phyloP scores from a whole-genome alignment of 2,113 vertebrate genomes.

The Nothocercus julius region DNA sequence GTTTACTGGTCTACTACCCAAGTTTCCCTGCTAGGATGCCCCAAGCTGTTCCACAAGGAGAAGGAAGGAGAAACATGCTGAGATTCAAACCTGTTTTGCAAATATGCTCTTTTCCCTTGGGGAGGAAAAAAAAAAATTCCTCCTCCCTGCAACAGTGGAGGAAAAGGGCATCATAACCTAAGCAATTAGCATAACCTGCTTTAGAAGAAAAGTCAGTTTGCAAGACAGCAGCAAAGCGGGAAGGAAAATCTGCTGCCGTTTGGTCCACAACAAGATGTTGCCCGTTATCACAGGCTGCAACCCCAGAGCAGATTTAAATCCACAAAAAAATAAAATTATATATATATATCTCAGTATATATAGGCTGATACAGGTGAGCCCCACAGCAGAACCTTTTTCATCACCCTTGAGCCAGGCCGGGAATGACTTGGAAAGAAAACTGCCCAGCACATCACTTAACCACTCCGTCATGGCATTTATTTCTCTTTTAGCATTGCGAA shows the following conservation, averaged over 20 bases:
- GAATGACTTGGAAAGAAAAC: background rate
- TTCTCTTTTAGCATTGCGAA: background rate
- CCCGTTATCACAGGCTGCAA: rapidly evolving
- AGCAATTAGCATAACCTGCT: background rate
- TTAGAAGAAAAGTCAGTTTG: background rate
- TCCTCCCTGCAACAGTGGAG: background rate
- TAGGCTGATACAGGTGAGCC: background rate
- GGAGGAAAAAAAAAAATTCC: background rate
- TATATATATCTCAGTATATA: too few relatives aligned
- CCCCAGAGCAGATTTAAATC: background rate
- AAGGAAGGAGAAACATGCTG: background rate
- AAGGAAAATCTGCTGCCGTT: background rate
- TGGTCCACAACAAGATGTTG: background rate
- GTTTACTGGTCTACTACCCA: background rate
- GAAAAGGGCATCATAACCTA: background rate
- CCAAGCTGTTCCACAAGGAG: background rate
- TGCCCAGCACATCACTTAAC: background rate
- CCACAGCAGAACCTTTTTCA: background rate
- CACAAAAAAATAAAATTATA: too few relatives aligned
- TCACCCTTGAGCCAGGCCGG: background rate
- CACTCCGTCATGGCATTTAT: background rate
- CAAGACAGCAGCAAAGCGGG: background rate
- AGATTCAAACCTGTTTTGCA: background rate
- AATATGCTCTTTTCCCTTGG: background rate
- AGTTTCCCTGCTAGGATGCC: background rate